Evolutionary conservation across 2,113 vertebrate genomes (phyloP), one percentile per base, ranked within the genome.

Genomic region (Datnioides undecimradiatus): DNA sequence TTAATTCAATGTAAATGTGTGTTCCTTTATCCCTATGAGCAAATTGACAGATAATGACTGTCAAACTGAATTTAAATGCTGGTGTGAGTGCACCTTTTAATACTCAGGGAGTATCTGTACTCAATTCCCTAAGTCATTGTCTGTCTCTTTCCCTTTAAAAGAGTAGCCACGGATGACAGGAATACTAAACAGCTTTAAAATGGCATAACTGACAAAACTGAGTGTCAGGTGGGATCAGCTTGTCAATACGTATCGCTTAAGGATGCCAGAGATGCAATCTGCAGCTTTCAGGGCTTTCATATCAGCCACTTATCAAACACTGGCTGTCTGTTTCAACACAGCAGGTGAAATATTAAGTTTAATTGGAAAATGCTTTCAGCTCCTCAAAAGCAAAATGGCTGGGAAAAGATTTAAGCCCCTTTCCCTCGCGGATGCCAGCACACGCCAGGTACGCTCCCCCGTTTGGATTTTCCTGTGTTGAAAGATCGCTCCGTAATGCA

Each of bases 181-280:
- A 85, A 87, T 87, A 80, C 58, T 75, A 87, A 89, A 70, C 57
- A 58, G 67, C 31, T 34, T 29, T 52, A 46, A 76, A 84, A 82
- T 65, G 62, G 73, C 69, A 74, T 21, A 46, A 54, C 72, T 49
- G 85, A 63, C 67, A 14, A 86, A 86, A 80, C 8, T n/a, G 48
- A 40, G 14, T 80, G 78, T 84, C 77, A 51, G 58, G 75, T 85
- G 65, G 84, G 83, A 80, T 48, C 34, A 40, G 48, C 60, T 73
- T 23, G 27, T 80, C 80, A 48, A 69, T 73, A 82, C 68, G 73
- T 68, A 38, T 55, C n/a, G n/a, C 57, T 58, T 8, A 11, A 81
- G 59, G 69, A 77, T 60, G 79, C 72, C 59, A 59, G 55, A 58
- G 43, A 77, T 8, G 27, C 31, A 55, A n/a, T 63, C 80, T 67